A percentile compares a stretch with the other conserved stretches of the same genome.
Conservation (phyloP, 1,140 invertebrate species). For the Monomorium pharaonis region DNA sequence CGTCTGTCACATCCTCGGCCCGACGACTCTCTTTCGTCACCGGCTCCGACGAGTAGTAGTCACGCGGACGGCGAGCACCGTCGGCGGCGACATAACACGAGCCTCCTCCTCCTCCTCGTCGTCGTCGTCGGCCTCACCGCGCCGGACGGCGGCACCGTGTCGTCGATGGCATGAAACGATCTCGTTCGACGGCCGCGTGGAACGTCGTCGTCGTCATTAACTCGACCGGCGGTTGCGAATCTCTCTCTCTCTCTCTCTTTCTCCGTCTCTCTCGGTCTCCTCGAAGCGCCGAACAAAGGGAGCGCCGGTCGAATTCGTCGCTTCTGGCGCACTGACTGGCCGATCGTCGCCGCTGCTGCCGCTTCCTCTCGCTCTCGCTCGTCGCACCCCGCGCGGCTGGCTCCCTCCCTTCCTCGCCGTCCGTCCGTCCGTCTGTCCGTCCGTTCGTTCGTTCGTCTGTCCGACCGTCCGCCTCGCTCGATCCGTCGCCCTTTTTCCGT, state of each 20-base stretch:
- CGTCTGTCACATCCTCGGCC: neutral
- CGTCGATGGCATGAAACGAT: conserved; percentile 63
- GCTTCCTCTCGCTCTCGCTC: conserved; percentile 25
- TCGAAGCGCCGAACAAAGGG: conserved; percentile 62
- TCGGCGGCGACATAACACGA: conserved; percentile 42
- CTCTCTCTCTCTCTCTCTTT: neutral
- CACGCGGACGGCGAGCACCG: neutral
- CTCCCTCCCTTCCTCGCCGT: neutral
- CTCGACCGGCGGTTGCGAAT: no score
- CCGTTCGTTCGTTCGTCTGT: no score
- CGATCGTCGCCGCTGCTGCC: conserved; percentile 11
- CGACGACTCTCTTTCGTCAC: conserved; percentile 20
- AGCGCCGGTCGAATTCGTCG: conserved; percentile 68
- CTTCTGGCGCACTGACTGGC: conserved; percentile 73
- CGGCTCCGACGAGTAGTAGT: conserved; percentile 29
- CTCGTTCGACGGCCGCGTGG: conserved; percentile 17
- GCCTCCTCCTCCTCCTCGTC: neutral
- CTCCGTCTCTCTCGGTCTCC: neutral
- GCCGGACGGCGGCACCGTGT: conserved; percentile 49
- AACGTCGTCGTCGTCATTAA: conserved; percentile 3
- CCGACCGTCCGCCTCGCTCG: conserved; percentile 33
- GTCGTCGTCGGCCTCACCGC: conserved; percentile 8
- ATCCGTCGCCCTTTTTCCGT: neutral
- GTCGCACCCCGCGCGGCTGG: neutral
- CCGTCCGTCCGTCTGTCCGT: no score